These are phyloP conservation scores for Nyleta sp. DNA, from an alignment of 2,888 invertebrate genomes.

Conservation along the genomic window DNA sequence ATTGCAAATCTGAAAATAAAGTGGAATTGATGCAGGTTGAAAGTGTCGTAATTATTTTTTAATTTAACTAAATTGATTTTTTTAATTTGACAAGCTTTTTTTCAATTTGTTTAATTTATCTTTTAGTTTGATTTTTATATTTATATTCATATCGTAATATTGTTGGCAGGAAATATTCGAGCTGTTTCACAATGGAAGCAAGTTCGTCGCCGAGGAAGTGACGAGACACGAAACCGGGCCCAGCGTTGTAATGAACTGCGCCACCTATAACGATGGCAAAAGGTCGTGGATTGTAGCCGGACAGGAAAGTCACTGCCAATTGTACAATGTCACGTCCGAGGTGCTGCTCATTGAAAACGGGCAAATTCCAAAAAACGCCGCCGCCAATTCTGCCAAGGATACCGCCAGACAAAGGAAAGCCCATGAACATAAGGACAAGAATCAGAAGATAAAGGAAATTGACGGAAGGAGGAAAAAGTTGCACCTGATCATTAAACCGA, in stretches of 20 bases:
- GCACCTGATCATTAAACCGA: conserved; percentile 89
- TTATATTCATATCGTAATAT: too few species aligned
- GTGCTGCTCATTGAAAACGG: conserved; percentile 81
- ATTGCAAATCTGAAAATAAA: not conserved
- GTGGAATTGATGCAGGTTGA: too few species aligned
- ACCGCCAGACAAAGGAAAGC: conserved; percentile 84
- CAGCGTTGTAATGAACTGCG: conserved; percentile 96
- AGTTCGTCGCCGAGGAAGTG: conserved; percentile 94
- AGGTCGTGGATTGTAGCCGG: conserved; percentile 93
- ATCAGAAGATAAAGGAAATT: conserved; percentile 62
- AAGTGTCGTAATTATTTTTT: too few species aligned
- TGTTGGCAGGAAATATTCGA: conserved; percentile 93
- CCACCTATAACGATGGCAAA: conserved; percentile 88
- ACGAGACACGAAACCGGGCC: conserved; percentile 94
- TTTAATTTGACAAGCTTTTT: too few species aligned
- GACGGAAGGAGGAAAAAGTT: conserved; percentile 84
- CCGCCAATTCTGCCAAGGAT: conserved; percentile 69
- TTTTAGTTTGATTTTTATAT: too few species aligned
- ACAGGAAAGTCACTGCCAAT: conserved; percentile 95
- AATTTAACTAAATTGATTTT: too few species aligned
- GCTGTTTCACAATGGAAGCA: conserved; percentile 91
- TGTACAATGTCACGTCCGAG: conserved; percentile 87
- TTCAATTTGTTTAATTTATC: too few species aligned
- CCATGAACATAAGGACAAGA: conserved; percentile 83
- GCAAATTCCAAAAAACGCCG: conserved; percentile 84